Evolutionary conservation across 2,888 invertebrate species (phyloP), one percentile per base, ranked within the genome.

Genomic region (Rhabditophanes sp.): DNA sequence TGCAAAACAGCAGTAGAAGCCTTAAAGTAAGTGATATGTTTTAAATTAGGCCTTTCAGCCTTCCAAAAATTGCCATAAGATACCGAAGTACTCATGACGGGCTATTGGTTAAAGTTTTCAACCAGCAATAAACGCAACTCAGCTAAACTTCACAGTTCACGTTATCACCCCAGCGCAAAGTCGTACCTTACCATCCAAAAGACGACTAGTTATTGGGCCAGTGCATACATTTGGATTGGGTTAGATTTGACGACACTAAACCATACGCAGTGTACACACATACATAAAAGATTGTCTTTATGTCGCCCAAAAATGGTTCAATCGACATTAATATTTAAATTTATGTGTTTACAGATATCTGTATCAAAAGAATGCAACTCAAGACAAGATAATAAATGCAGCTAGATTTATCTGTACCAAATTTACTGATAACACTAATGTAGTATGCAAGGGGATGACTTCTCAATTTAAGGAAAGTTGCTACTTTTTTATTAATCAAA

Each of bases 371-470:
- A 53, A 60, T 28, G 33, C 44, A 2, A 51, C 56, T 2, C 44
- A 46, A 18, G 44, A 48, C 9, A 41, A 42, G n/a, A 45, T 59
- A 22, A 34, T 61, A 8, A 35, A 48, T 15, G 39, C 50, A 3
- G 60, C 59, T 3, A 46, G 41, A 2, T 39, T 50, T 19, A 44
- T 60, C 15, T 60, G 60, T 38, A 43, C 43, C 19, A 30, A 49
- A 8, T 57, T 56, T 27, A 53, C 52, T 3, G 50, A 58, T 24
- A 44, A 53, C 18, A 35, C 46, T 20, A 50, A 48, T 35, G 39
- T 43, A 11, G 50, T 61, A 16, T 61, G 61, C 36, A 43, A 47
- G 21, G 61, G 62, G 22, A 60, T 61, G 21, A 46, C 50, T n/a
- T 39, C 48, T 1, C 61, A 61, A 30, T 61, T 63, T 30, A 33